These are phyloP conservation scores for Melanargia galathea DNA, from an alignment of 2,888 invertebrate species.

Conservation along the genomic window DNA sequence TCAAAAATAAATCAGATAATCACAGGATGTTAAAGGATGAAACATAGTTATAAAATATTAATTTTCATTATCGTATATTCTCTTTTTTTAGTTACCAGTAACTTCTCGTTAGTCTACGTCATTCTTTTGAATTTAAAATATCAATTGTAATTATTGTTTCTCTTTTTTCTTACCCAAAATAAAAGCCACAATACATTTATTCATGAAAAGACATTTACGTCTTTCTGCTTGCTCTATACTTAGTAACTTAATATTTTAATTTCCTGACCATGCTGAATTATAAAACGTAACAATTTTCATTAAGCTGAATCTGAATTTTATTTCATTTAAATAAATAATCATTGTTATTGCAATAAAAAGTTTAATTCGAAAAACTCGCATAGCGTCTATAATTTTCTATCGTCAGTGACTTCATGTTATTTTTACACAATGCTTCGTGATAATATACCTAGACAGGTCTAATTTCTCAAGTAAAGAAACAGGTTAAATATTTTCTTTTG, in stretches of 20 bases:
- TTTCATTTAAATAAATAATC: conserved; percentile 24
- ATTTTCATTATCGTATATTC: too few relatives aligned
- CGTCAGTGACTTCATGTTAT: too few relatives aligned
- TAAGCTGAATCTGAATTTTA: conserved; percentile 33
- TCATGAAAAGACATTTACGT: not conserved
- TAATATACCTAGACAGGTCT: not conserved
- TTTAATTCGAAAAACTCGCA: not conserved
- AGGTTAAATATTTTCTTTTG: too few relatives aligned
- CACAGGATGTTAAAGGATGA: not conserved
- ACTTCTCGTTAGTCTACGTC: too few relatives aligned
- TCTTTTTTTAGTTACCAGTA: too few relatives aligned
- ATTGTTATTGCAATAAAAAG: conserved; percentile 9
- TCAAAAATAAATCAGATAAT: not conserved
- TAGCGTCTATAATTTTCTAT: too few relatives aligned
- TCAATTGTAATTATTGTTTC: too few relatives aligned
- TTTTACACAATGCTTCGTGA: conserved; percentile 5
- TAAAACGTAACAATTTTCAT: conserved; percentile 33
- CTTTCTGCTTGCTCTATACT: conserved; percentile 25
- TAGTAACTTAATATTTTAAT: conserved; percentile 28
- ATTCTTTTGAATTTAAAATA: too few relatives aligned
- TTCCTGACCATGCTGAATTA: conserved; percentile 26
- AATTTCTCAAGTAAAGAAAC: too few relatives aligned
- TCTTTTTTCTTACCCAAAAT: not conserved
- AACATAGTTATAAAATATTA: too few relatives aligned
- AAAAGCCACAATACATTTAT: not conserved